Conservation (phyloP, 2,888 invertebrate genomes). For the Melinopterus prodromus region DNA sequence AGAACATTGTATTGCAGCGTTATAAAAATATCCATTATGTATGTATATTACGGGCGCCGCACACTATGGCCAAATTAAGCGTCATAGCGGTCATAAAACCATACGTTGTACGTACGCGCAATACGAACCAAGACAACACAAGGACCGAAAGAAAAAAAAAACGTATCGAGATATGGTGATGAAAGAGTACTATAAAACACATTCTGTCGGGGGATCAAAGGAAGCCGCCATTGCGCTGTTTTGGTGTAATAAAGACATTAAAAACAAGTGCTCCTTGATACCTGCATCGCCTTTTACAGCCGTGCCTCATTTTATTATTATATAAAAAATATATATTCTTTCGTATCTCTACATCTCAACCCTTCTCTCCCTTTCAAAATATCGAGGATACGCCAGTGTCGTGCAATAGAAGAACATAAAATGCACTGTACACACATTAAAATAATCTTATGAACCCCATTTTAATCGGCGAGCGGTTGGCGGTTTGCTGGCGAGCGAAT, state of each 20-base stretch:
- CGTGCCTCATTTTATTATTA: slow-evolving; percentile 24
- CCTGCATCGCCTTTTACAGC: slow-evolving; percentile 39
- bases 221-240: slow-evolving; percentile 36
- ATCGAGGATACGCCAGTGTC: neutral
- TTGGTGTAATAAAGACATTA: slow-evolving; percentile 56
- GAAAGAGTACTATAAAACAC: slow-evolving; percentile 44
- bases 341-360: neutral
- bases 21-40: slow-evolving; percentile 4
- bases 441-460: too few relatives aligned
- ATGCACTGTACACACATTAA: too few relatives aligned
- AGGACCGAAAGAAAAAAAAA: slow-evolving; percentile 4
- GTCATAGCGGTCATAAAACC: slow-evolving; percentile 6
- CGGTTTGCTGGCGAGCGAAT: too few relatives aligned
- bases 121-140: neutral
- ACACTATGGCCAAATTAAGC: slow-evolving; percentile 4
- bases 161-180: slow-evolving; percentile 32
- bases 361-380: neutral
- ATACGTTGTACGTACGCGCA: neutral
- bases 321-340: slow-evolving; percentile 4
- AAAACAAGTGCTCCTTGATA: slow-evolving; percentile 58
- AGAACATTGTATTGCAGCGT: slow-evolving; percentile 4
- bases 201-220: slow-evolving; percentile 42
- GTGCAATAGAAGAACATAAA: too few relatives aligned
- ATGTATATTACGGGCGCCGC: slow-evolving; percentile 4
- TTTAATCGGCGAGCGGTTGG: too few relatives aligned